A percentile compares a stretch with the other conserved stretches of the same genome.
Evolutionary conservation across 2,113 vertebrate genomes (phyloP).

Genomic region (Cephalopholis sonnerati): DNA sequence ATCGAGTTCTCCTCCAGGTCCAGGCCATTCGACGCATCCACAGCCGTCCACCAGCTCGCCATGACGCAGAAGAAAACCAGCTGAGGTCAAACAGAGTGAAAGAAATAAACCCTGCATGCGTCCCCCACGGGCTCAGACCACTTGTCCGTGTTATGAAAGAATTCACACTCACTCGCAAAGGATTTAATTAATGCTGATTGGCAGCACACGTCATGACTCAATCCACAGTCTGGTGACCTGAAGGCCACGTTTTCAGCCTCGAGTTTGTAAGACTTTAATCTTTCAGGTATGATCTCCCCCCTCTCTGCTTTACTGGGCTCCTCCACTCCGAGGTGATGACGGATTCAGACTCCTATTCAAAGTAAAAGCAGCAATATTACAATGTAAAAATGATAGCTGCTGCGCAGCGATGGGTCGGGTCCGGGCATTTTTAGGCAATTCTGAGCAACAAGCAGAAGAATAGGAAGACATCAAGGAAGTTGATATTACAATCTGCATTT

Average conservation of each 20-base stretch:
- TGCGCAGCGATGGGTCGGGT: no score
- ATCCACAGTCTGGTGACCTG: conserved; percentile 18
- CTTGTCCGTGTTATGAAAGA: conserved; percentile 13
- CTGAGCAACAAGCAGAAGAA: no score
- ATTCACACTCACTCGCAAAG: not conserved
- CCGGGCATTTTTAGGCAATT: no score
- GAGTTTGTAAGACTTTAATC: conserved; percentile 50
- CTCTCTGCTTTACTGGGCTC: not conserved
- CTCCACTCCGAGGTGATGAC: no score
- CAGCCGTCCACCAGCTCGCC: conserved; percentile 56
- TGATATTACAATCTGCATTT: no score
- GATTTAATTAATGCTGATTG: conserved; percentile 22
- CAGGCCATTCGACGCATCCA: conserved; percentile 20
- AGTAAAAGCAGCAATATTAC: not conserved
- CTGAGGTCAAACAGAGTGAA: not conserved
- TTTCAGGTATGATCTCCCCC: conserved; percentile 6
- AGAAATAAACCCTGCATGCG: not conserved
- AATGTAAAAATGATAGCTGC: no score
- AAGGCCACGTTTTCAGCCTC: conserved; percentile 32
- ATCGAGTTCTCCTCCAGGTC: conserved; percentile 45
- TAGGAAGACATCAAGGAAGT: no score
- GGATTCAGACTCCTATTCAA: not conserved
- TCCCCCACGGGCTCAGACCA: not conserved
- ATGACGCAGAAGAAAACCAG: conserved; percentile 6
- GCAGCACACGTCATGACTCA: conserved; percentile 15